Base-by-base conservation (phyloP, 1,140 invertebrate genomes). In the Melipona quadrifasciata region DNA sequence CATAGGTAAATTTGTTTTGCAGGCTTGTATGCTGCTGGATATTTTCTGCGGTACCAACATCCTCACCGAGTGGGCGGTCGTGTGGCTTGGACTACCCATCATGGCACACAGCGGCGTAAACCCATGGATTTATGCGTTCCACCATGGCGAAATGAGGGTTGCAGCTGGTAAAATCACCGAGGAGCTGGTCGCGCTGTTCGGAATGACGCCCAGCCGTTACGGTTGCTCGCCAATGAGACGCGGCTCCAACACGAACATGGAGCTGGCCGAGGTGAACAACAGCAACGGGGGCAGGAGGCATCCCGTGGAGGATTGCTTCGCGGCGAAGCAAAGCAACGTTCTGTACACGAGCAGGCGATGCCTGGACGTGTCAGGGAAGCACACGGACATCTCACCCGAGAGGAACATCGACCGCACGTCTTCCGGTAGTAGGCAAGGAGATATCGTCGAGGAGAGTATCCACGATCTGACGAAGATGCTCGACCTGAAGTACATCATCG, bases 81-180 rank as follows among this genome's bases (percentile, higher is more conserved):
- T 96, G 16, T 96, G 95, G 92, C 90, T 96, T 12, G 95, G 95
- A 4, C 92, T 96, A 16, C 95, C 96, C 1, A 95, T 96, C 10
- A 92, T 96, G 39, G 94, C 95, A 0, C 96, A 96, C 90, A 96
- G 96, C 86, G 95, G 96, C 0, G 92, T 95, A 24, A 97, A 97
- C 89, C 96, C 96, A 0, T 97, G 96, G 96, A 95, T 97, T 17
- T 97, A 97, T 88, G 96, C 96, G 0, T 97, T 96, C 91, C 95
- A 96, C 81, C 96, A 96, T 84, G 95, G 95, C 0, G 96, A 97
- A 88, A 95, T 97, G 89, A 94, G 96, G 31, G 90, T 95, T 0
- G 96, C 96, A 10, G 96, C 96, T 5, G 94, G 95, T 4, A 95
- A 95, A 72, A 95, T 96, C 12, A 92, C 96, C 0, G 95, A 96